Conservation (phyloP, 2,113 vertebrate species). For the Lanius collurio region DNA sequence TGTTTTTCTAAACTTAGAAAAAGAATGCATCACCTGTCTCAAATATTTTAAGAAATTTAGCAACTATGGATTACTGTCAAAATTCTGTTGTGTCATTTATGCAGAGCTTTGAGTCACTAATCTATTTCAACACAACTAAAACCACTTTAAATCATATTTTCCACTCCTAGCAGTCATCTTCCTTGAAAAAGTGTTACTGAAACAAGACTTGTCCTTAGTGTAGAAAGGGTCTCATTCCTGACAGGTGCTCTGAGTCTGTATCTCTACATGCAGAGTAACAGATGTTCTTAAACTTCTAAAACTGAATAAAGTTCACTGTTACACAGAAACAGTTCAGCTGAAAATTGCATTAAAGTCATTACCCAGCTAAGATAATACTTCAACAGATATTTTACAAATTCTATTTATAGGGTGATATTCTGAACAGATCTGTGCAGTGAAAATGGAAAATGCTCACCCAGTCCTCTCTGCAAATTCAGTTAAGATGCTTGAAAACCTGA, state of each 20-base stretch:
- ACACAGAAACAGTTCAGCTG: not conserved
- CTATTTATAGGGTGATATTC: not conserved
- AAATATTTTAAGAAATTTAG: not conserved
- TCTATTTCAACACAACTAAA: not conserved
- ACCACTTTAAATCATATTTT: not conserved
- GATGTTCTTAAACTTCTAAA: not conserved
- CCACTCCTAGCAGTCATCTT: not conserved
- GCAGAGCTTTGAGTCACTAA: constrained; percentile 31
- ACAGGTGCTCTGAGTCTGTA: not conserved
- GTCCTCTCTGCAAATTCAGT: not conserved
- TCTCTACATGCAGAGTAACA: not conserved
- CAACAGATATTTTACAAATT: not conserved
- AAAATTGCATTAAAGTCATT: not conserved
- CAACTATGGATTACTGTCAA: not conserved
- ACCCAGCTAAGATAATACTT: not conserved
- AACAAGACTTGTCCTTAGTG: not conserved
- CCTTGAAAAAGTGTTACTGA: not conserved
- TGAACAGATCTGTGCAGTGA: not conserved
- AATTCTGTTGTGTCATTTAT: not conserved
- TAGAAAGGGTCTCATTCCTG: not conserved
- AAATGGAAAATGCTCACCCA: not conserved
- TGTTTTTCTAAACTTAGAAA: not conserved
- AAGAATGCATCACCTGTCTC: not conserved
- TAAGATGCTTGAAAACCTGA: not conserved
- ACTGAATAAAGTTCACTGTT: not conserved